A percentile compares a stretch with the other conserved stretches of the same genome.
Conservation (phyloP, 2,888 invertebrate species). For the Heliconius cydno region DNA sequence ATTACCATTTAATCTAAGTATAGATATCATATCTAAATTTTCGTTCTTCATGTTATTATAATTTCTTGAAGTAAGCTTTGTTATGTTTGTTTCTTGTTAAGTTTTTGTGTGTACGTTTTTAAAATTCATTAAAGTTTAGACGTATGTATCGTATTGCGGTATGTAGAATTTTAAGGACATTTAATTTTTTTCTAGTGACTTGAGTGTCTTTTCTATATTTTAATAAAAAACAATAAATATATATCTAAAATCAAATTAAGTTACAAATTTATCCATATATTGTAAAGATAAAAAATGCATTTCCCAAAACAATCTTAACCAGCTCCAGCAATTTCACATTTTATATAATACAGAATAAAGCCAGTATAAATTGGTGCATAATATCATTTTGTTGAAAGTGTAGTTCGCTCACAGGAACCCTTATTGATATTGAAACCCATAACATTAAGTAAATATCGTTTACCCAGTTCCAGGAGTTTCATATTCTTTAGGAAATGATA, state of each 20-base stretch:
- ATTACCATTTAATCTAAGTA: constrained; percentile 38
- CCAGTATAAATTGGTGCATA: constrained; percentile 11
- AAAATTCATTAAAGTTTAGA: background rate
- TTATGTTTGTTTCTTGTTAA: background rate
- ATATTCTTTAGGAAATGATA: constrained; percentile 25
- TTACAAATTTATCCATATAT: too few species aligned
- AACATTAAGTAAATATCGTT: constrained; percentile 28
- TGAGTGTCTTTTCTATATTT: background rate
- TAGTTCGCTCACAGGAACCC: background rate
- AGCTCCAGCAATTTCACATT: background rate
- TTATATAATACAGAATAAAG: constrained; percentile 15
- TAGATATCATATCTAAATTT: constrained; percentile 18
- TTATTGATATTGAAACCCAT: constrained; percentile 28
- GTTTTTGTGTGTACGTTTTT: background rate
- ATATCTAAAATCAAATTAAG: background rate
- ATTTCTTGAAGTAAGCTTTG: background rate
- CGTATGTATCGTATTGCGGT: background rate
- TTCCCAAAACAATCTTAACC: background rate
- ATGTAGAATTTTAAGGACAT: background rate
- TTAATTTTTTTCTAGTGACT: background rate
- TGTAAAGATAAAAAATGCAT: background rate
- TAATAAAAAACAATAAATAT: background rate
- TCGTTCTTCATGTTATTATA: constrained; percentile 12
- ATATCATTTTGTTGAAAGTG: constrained; percentile 26
- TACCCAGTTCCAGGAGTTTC: constrained; percentile 12